Base-by-base conservation (phyloP, 2,888 invertebrate genomes). In the Tuberolachnus salignus region DNA sequence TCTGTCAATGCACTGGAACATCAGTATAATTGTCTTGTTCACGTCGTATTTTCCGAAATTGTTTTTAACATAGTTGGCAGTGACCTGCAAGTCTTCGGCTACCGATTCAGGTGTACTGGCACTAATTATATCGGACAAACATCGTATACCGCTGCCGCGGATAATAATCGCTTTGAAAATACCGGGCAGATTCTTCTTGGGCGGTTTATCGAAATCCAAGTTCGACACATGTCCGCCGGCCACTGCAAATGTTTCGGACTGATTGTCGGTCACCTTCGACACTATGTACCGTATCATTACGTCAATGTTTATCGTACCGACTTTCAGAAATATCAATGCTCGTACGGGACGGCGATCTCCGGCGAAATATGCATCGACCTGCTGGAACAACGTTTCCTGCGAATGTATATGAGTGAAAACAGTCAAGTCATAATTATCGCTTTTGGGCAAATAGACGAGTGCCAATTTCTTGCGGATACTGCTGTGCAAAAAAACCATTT, bases 1-100 rank as follows among this genome's bases (percentile, higher is more conserved):
- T 49, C 75, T 67, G 11, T 78, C 67, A 13, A 78, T 1, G 3
- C 75, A 78, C 34, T 78, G 67, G 19, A 78, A 78, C 66, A 67
- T 67, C 59, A 78, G 34, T 26, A 78, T 78, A 13, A 67, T 67
- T 16, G 66, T 49, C 9, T 42, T 66, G 16, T 46, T 26, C n/a
- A 49, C 14, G 1, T 78, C 19, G 14, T 67, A 13, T 21, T 49
- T 49, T 0, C 66, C 57, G 9, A 55, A 21, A 13, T 16, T 42
- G 3, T 78, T 57, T 11, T 59, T 49, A 1, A 69, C 49, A 19
- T 46, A 13, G 19, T 3, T 6, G 14, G 55, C 1, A 2, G 57
- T 21, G 0, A 23, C 16, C 21, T 49, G 57, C 13, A 78, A 34
- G 14, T 49, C 75, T 1, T 49, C 55, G 8, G 49, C 3, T 1